A percentile compares a stretch with the other conserved stretches of the same genome.
Conservation (phyloP, 2,113 vertebrate species). For the Mixornis gularis region DNA sequence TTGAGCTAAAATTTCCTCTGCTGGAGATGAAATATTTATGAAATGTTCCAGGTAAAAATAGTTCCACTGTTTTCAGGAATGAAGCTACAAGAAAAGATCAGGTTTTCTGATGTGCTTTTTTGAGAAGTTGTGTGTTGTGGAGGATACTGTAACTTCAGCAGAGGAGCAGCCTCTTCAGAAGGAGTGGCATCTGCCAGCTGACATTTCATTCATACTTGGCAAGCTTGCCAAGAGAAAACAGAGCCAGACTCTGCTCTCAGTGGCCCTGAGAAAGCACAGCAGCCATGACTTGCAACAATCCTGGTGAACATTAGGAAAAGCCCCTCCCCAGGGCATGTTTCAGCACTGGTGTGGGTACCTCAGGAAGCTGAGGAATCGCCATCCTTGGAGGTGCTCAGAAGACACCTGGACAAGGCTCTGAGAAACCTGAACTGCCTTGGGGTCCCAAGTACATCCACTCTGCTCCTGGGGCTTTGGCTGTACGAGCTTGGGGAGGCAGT, state of each 20-base stretch:
- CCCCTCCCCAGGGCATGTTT: background rate
- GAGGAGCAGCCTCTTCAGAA: background rate
- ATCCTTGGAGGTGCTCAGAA: background rate
- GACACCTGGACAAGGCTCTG: background rate
- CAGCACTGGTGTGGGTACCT: background rate
- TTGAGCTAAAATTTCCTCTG: constrained; percentile 24
- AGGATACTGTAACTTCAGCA: background rate
- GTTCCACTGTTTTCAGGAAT: background rate
- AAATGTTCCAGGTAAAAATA: constrained; percentile 43
- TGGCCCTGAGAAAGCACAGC: background rate
- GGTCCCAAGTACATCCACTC: background rate
- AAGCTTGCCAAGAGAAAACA: background rate
- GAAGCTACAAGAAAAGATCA: background rate
- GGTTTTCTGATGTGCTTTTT: background rate
- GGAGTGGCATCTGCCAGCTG: background rate
- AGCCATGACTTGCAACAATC: background rate
- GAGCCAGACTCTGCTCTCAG: background rate
- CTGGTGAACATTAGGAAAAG: background rate
- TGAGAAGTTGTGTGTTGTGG: background rate
- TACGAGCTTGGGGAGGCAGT: accelerated
- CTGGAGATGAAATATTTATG: constrained; percentile 24
- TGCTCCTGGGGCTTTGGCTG: background rate
- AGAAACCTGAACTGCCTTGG: background rate
- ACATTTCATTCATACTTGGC: background rate
- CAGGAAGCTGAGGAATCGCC: background rate